Percentiles rank a stretch among this genome's conserved stretches.
phyloP scores from a whole-genome alignment of 2,888 invertebrate species.

The Drosophila melanocephala region DNA sequence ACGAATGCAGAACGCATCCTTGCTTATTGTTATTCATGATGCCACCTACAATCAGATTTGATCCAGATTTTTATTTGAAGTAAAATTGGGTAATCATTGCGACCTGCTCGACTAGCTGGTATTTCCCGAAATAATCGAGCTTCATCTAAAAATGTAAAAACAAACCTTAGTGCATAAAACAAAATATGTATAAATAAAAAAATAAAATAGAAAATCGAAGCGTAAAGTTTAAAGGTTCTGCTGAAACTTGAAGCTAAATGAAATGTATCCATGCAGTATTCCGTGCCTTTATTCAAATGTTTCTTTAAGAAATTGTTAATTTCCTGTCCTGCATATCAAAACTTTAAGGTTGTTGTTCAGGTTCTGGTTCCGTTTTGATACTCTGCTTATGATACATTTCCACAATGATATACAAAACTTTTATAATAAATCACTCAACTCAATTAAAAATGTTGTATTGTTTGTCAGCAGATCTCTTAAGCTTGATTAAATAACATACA shows the following conservation, averaged over 20 bases:
- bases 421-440: neutral
- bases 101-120: neutral
- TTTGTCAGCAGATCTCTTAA: neutral
- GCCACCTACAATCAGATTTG: conserved; percentile 56
- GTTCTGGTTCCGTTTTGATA: neutral
- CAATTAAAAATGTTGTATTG: too few species aligned
- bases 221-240: neutral
- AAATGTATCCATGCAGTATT: neutral
- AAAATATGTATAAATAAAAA: neutral
- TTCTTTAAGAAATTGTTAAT: neutral
- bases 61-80: conserved; percentile 56
- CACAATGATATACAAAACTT: neutral
- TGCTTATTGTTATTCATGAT: conserved; percentile 73
- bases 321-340: neutral
- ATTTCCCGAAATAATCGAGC: conserved; percentile 2
- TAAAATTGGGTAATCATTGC: neutral
- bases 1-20: conserved; percentile 26
- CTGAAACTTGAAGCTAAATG: neutral
- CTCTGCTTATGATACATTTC: neutral
- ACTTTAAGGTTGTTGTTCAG: neutral
- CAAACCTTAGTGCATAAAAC: neutral
- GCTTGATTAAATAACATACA: neutral
- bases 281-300: neutral
- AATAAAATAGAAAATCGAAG: neutral
- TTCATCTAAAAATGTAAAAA: neutral